Conservation (phyloP, 1,140 invertebrate species). For the Chironomus striatipennis region DNA sequence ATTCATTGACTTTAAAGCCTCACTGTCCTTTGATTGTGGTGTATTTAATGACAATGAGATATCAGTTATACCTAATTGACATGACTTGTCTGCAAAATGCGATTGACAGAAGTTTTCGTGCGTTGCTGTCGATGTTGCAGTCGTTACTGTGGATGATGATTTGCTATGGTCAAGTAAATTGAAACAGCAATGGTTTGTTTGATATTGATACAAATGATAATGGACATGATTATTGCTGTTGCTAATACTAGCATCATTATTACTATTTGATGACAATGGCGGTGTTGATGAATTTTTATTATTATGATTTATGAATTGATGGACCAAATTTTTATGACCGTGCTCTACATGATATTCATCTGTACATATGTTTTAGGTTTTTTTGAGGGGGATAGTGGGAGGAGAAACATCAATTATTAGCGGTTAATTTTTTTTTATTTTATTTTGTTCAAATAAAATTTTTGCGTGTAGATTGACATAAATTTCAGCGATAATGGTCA, state of each 20-base stretch:
- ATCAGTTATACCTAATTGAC: background rate
- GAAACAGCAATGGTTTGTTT: constrained; percentile 17
- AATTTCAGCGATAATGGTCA: too few species aligned
- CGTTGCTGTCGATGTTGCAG: background rate
- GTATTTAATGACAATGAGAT: background rate
- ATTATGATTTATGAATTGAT: constrained; percentile 15
- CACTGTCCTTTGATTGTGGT: background rate
- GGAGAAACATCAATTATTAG: too few species aligned
- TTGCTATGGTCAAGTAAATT: constrained; percentile 20
- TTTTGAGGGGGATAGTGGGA: too few species aligned
- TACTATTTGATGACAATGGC: background rate
- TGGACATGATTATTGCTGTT: constrained; percentile 13
- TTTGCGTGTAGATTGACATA: too few species aligned
- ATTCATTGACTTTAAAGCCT: background rate
- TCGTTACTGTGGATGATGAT: constrained; percentile 19
- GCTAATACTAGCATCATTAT: background rate
- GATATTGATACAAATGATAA: constrained; percentile 18
- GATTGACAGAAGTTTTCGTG: background rate
- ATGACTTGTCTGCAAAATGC: background rate
- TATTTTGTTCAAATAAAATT: too few species aligned
- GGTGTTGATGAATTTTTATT: constrained; percentile 5
- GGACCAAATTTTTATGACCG: background rate
- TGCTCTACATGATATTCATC: background rate
- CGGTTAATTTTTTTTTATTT: too few species aligned
- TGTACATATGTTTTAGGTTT: too few species aligned